A percentile compares a stretch with the other conserved stretches of the same genome.
These are phyloP conservation scores for Limnephilus marmoratus DNA, from an alignment of 2,888 invertebrate genomes.

Conservation along the genomic window DNA sequence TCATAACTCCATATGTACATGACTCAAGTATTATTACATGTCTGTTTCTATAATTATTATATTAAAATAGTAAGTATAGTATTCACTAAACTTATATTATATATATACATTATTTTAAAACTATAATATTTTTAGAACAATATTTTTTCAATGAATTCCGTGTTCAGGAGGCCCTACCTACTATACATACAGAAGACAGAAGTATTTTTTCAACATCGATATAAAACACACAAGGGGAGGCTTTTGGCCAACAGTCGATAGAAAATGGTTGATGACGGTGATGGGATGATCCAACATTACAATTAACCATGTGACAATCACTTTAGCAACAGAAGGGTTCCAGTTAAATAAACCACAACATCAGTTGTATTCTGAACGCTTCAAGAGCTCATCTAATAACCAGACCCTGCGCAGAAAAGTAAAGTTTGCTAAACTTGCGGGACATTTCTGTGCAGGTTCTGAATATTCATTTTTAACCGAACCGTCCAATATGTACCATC, in stretches of 20 bases:
- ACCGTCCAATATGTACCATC: too few relatives aligned
- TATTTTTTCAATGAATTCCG: constrained; percentile 11
- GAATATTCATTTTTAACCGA: too few relatives aligned
- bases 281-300: neutral
- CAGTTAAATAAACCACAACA: too few relatives aligned
- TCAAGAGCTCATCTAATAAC: too few relatives aligned
- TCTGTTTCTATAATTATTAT: neutral
- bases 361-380: too few relatives aligned
- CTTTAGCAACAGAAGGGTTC: too few relatives aligned
- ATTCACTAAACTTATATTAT: neutral
- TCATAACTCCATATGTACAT: constrained; percentile 8
- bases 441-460: too few relatives aligned
- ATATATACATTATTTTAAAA: neutral
- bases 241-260: neutral
- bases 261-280: neutral
- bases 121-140: neutral
- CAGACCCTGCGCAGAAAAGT: too few relatives aligned
- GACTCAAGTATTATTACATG: constrained; percentile 8
- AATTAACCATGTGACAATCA: too few relatives aligned
- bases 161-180: neutral
- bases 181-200: neutral
- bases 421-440: too few relatives aligned
- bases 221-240: neutral
- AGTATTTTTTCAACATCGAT: neutral
- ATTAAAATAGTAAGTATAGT: neutral